A percentile compares a stretch with the other conserved stretches of the same genome.
phyloP scores from a whole-genome alignment of 2,113 vertebrate genomes.

The Piprites chloris region DNA sequence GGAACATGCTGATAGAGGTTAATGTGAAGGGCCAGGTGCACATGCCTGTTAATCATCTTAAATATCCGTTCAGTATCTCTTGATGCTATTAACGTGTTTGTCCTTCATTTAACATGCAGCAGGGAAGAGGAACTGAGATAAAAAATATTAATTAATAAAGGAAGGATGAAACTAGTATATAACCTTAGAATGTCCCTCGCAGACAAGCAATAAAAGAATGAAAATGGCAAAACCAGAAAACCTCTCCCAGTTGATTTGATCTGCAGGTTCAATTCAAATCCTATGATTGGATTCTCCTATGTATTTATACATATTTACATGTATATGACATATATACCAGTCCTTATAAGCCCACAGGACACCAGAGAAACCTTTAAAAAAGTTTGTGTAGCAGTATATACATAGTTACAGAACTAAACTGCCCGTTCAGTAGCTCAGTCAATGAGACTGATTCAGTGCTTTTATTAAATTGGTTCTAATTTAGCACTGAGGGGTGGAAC shows the following conservation, averaged over 20 bases:
- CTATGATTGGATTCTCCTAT: not conserved
- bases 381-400: not conserved
- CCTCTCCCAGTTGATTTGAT: not conserved
- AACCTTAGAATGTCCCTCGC: not conserved
- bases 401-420: not conserved
- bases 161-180: not conserved
- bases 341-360: not conserved
- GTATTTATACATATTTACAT: not conserved
- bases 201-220: not conserved
- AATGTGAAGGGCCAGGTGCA: not conserved
- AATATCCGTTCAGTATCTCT: not conserved
- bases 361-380: not conserved
- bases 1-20: not conserved
- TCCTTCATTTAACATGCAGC: not conserved
- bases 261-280: not conserved
- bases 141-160: not conserved
- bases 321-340: not conserved
- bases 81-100: not conserved
- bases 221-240: not conserved
- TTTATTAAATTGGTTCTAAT: not conserved
- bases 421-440: not conserved
- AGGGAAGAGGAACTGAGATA: not conserved
- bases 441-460: not conserved
- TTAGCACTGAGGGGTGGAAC: rapidly evolving
- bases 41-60: not conserved